Evolutionary conservation across 64 coral and sea anemone species (phyloP), one percentile per base, ranked within the genome.

Genomic region (Pocillopora verrucosa): DNA sequence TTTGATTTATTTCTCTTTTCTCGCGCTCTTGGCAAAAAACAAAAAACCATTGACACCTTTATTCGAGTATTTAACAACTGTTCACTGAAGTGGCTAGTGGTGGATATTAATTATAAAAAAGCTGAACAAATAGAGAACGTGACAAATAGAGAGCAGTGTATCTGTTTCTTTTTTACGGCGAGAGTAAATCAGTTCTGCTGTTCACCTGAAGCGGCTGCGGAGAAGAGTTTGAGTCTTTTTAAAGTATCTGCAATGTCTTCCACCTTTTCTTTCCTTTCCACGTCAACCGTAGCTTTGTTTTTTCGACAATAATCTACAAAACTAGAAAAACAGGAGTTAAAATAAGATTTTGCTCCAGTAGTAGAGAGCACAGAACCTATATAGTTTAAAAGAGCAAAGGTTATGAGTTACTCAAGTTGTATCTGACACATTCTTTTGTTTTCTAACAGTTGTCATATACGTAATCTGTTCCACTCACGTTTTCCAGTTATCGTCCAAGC

Each of bases 401-500:
- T 45, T 3, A 45, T 22, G 0, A 20, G 16, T 67, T 16, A 20
- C 16, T 16, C 16, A 67, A 67, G 64, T 17, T 67, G 16, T 5
- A 20, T 7, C 16, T 20, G 22, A 2, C 16, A 7, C 64, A 70
- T 70, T 20, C 67, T n/a, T 24, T 3, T 70, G 6, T 45, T 45
- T 45, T 70, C 20, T 70, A 4, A 70, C 22, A 20, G 10, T 70
- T 20, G 22, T 70, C 4, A 24, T 26, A 1, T 7, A 70, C 10
- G 25, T 24, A 24, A 24, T 70, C 25, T 22, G 67, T 22, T 24
- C 16, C 20, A 26, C 87, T 70, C 73, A 90, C 92, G 77, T 79
- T 24, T 14, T 75, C 92, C 92, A 94, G 75, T 94, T 94, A 0
- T 41, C 76, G 72, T 94, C 92, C 60, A 36, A 36, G 13, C 61